Evolutionary conservation across 2,113 vertebrate species (phyloP).

Genomic region (Ceyx margarethae): DNA sequence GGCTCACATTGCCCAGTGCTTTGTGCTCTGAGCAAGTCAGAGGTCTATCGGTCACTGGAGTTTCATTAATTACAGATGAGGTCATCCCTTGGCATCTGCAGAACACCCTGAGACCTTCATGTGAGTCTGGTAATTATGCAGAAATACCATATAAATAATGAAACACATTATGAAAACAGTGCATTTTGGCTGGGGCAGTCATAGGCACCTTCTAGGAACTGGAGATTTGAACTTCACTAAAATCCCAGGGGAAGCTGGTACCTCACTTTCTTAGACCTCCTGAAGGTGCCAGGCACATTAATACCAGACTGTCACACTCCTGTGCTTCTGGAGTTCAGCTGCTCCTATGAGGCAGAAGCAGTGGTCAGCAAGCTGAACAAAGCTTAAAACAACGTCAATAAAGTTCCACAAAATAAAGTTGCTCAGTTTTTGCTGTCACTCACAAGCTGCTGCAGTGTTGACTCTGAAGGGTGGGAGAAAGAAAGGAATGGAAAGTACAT

Average conservation of each 20-base stretch:
- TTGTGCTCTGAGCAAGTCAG: neutral
- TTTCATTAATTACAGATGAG: constrained; percentile 14
- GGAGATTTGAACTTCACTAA: neutral
- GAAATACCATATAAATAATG: neutral
- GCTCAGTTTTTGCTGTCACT: neutral
- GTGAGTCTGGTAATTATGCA: neutral
- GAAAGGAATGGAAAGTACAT: neutral
- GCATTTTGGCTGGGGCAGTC: neutral
- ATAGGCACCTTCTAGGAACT: neutral
- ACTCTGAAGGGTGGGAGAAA: constrained; percentile 9
- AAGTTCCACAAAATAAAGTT: neutral
- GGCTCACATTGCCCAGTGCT: neutral
- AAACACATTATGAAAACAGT: neutral
- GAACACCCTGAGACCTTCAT: neutral
- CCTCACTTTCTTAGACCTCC: neutral
- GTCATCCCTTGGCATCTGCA: neutral
- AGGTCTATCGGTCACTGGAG: constrained; percentile 22
- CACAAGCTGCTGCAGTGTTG: neutral
- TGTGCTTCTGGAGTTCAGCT: neutral
- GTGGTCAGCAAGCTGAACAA: neutral
- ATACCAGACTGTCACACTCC: neutral
- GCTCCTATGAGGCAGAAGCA: neutral
- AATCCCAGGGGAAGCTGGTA: neutral
- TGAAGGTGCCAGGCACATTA: neutral
- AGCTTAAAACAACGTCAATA: constrained; percentile 15